These are phyloP conservation scores for Semaprochilodus insignis DNA, from an alignment of 2,797 vertebrate genomes.

Conservation along the genomic window DNA sequence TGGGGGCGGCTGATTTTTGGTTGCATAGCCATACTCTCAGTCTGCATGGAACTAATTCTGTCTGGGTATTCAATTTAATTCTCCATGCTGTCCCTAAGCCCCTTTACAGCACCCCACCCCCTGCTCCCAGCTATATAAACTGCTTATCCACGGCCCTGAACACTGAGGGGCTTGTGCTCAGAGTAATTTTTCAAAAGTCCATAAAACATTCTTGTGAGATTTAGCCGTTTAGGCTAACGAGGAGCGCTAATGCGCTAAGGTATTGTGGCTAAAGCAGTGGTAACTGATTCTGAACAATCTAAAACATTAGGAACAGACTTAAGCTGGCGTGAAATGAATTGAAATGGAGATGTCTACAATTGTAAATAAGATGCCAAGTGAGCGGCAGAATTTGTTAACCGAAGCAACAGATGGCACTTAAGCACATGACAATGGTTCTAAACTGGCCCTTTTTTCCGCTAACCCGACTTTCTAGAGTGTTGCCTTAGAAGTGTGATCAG, in stretches of 20 bases:
- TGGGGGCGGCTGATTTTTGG: slow-evolving; percentile 81
- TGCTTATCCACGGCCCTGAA: slow-evolving; percentile 78
- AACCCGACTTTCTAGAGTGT: not conserved
- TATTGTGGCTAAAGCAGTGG: slow-evolving; percentile 38
- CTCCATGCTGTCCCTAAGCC: slow-evolving; percentile 80
- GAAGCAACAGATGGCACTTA: slow-evolving; percentile 30
- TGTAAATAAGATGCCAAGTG: slow-evolving; percentile 56
- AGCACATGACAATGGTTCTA: slow-evolving; percentile 11
- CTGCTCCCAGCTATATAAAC: slow-evolving; percentile 78
- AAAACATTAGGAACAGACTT: slow-evolving; percentile 53
- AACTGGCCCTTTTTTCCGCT: not conserved
- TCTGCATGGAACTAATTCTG: slow-evolving; percentile 83
- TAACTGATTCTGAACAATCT: slow-evolving; percentile 47
- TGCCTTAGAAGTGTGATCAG: not conserved
- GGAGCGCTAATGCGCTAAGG: slow-evolving; percentile 66
- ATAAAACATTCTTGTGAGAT: slow-evolving; percentile 81
- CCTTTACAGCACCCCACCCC: slow-evolving; percentile 70
- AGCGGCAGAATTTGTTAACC: slow-evolving; percentile 46
- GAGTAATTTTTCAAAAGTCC: slow-evolving; percentile 81
- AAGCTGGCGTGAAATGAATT: slow-evolving; percentile 69
- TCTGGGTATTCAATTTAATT: slow-evolving; percentile 84
- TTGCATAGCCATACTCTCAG: slow-evolving; percentile 75
- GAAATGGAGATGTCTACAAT: slow-evolving; percentile 68
- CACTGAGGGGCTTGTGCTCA: slow-evolving; percentile 79
- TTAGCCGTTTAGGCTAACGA: slow-evolving; percentile 77